These are phyloP conservation scores for Agrotis segetum DNA, from an alignment of 2,888 invertebrate species.

Conservation along the genomic window DNA sequence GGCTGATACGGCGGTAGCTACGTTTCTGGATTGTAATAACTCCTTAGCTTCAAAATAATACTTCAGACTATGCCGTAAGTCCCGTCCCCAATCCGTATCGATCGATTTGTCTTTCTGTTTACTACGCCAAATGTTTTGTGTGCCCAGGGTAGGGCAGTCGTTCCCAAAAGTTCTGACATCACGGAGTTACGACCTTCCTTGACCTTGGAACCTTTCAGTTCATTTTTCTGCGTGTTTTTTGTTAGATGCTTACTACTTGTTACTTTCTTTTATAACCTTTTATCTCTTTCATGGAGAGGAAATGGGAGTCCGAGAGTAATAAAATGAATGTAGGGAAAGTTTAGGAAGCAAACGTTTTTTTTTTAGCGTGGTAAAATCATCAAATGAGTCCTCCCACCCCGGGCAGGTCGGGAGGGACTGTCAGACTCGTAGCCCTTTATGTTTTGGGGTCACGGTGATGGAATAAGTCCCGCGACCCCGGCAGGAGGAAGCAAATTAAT, in stretches of 20 bases:
- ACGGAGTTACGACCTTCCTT: conserved; percentile 25
- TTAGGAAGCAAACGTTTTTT: conserved; percentile 17
- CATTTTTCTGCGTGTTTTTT: conserved; percentile 2
- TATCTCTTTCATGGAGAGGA: conserved; percentile 15
- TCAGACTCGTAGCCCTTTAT: too few species aligned
- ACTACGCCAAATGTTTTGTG: conserved; percentile 30
- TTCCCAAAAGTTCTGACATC: conserved; percentile 25
- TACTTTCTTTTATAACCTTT: conserved; percentile 28
- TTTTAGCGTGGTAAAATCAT: too few species aligned
- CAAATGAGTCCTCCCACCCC: too few species aligned
- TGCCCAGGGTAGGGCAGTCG: conserved; percentile 12
- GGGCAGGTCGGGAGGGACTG: too few species aligned
- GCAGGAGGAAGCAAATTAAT: too few species aligned
- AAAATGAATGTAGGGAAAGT: neutral
- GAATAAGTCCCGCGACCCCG: too few species aligned
- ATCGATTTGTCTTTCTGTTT: conserved; percentile 50
- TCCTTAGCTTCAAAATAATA: too few species aligned
- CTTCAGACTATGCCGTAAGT: neutral
- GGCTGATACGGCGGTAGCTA: too few species aligned
- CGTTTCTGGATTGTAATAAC: too few species aligned
- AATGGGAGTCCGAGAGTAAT: conserved; percentile 6
- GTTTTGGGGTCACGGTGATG: too few species aligned
- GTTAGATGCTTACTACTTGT: neutral
- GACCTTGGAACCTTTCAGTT: conserved; percentile 35
- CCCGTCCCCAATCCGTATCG: conserved; percentile 33